These are phyloP conservation scores for Monodelphis domestica DNA, from an alignment of 2,797 vertebrate genomes.

Conservation along the genomic window DNA sequence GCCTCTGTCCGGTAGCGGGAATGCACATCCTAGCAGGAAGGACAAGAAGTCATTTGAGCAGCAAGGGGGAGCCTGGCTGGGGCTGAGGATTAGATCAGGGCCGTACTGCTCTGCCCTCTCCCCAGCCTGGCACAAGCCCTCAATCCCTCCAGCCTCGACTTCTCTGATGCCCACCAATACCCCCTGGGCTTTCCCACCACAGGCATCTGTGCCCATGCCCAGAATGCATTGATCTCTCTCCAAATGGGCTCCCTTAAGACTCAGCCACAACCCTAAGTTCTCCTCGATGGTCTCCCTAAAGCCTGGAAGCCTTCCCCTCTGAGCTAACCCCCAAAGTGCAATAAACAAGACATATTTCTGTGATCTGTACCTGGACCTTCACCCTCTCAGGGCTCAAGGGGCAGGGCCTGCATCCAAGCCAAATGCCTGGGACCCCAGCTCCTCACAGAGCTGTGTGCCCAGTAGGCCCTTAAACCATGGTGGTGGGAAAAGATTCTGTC, in stretches of 20 bases:
- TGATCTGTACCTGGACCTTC: fast-evolving
- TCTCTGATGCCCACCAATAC: background rate
- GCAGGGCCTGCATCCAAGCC: too few species aligned
- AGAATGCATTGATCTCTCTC: background rate
- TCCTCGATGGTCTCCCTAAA: too few species aligned
- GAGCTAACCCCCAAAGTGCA: background rate
- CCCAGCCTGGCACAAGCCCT: background rate
- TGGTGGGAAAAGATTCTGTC: too few species aligned
- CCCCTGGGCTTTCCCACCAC: too few species aligned
- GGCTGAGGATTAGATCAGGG: background rate
- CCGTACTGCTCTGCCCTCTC: background rate
- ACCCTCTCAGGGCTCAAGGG: background rate
- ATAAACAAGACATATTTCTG: background rate
- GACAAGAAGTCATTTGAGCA: background rate
- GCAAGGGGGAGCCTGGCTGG: background rate
- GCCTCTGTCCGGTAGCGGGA: conserved; percentile 96
- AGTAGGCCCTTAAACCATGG: too few species aligned
- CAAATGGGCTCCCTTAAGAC: too few species aligned
- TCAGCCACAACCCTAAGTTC: background rate
- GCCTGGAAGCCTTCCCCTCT: background rate
- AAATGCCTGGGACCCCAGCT: too few species aligned
- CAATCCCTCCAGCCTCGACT: background rate
- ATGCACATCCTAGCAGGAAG: conserved; percentile 94
- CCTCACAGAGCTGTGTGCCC: background rate
- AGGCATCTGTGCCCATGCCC: background rate